These are phyloP conservation scores for Leptinotarsa haldemani DNA, from an alignment of 2,888 invertebrate species.

Conservation along the genomic window DNA sequence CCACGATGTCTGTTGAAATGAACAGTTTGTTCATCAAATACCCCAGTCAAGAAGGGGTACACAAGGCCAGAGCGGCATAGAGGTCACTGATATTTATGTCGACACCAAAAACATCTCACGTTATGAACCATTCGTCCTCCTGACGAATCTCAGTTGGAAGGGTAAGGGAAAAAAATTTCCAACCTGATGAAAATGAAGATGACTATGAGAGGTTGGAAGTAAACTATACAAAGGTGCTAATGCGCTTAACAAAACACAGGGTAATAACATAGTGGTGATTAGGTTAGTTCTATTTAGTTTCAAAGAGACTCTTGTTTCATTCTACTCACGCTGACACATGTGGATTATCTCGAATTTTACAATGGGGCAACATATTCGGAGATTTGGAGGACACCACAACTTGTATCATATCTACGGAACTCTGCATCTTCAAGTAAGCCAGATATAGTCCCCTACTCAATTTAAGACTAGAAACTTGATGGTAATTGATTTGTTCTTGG, in stretches of 20 bases:
- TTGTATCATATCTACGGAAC: conserved; percentile 93
- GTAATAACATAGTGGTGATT: not conserved
- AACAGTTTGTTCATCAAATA: too few relatives aligned
- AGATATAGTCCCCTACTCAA: conserved; percentile 91
- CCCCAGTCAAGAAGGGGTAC: too few relatives aligned
- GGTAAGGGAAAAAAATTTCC: too few relatives aligned
- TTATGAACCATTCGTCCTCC: too few relatives aligned
- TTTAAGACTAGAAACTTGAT: conserved; percentile 85
- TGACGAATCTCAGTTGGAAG: too few relatives aligned
- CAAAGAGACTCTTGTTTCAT: conserved; percentile 14
- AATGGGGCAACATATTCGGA: conserved; percentile 95
- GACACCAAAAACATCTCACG: too few relatives aligned
- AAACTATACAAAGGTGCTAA: not conserved
- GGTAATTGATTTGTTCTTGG: conserved; percentile 80
- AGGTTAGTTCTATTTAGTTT: not conserved
- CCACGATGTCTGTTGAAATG: too few relatives aligned
- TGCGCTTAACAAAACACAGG: not conserved
- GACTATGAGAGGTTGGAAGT: not conserved
- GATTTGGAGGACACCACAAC: conserved; percentile 92
- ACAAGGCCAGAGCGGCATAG: too few relatives aligned
- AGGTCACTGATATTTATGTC: too few relatives aligned
- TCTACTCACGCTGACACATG: conserved; percentile 90
- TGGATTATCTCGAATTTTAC: conserved; percentile 92
- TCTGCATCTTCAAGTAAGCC: conserved; percentile 96
- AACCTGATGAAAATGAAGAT: too few relatives aligned